Evolutionary conservation across 1,140 invertebrate species (phyloP), one percentile per base, ranked within the genome.

Genomic region (Branchinecta lindahli): DNA sequence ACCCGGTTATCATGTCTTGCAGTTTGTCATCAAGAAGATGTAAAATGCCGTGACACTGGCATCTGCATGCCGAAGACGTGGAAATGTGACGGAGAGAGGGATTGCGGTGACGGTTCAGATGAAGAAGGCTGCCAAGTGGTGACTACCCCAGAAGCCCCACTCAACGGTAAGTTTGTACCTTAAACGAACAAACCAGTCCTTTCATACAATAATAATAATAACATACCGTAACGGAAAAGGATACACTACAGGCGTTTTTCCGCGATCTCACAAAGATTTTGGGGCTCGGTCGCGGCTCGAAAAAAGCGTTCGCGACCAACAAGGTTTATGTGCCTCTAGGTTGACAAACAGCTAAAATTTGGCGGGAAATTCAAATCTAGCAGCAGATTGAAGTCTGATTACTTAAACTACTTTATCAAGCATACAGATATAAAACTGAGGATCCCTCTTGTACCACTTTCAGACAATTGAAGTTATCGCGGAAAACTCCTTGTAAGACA

Each of bases 101-200:
- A 86, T 75, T 85, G 83, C 75, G 78, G 78, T 0, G 84, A 85
- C 76, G 81, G 81, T 3, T 80, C 80, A 8, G 84, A 85, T 75
- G 83, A 84, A 72, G 61, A 69, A 46, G 68, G 73, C 9, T 78
- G 77, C 72, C 68, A 12, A 20, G 72, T 20, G n/a, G 72, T 20
- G n/a, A 44, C 75, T 65, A 75, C 75, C 12, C 77, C 79, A 75
- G 79, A 79, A 69, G 78, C 78, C 74, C 72, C 75, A 33, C 33
- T 33, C 33, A 33, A 33, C 5, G 72, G 20, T 45, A 45, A 70
- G 33, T 47, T 67, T 68, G 33, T 69, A 8, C 0, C 8, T 20
- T 69, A 69, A 21, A 12, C 21, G 69, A 15, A 44, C 15, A 67
- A 67, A 21, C 12, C 21, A 33, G 12, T n/a, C 20, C 44, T 21